Percentiles rank a stretch among this genome's conserved stretches.
Evolutionary conservation across 2,888 invertebrate species (phyloP).

Genomic region (Anarsia innoxiella): DNA sequence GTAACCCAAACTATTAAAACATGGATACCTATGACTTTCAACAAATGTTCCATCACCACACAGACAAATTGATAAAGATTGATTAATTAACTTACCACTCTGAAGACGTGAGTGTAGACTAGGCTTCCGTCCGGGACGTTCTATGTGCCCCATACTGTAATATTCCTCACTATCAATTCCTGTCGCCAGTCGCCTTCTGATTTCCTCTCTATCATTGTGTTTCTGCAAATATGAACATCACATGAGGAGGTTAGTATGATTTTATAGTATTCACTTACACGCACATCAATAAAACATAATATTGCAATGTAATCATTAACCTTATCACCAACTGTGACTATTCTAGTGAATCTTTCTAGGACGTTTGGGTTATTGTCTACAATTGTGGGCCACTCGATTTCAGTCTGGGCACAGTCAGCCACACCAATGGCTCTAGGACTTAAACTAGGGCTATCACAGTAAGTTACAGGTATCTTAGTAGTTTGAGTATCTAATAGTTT

Average conservation of each 20-base stretch:
- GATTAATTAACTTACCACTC: conserved; percentile 79
- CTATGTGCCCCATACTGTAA: conserved; percentile 74
- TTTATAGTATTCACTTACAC: too few species aligned
- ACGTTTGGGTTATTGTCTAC: conserved; percentile 64
- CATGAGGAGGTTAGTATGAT: too few species aligned
- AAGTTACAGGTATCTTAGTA: conserved; percentile 29
- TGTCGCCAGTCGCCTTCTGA: conserved; percentile 90
- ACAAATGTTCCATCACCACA: too few species aligned
- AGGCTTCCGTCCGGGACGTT: conserved; percentile 86
- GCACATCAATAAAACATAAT: too few species aligned
- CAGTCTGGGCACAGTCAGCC: conserved; percentile 56
- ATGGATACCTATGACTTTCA: too few species aligned
- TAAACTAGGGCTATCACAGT: conserved; percentile 59
- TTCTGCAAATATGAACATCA: conserved; percentile 74
- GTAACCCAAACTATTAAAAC: too few species aligned
- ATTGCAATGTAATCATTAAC: too few species aligned
- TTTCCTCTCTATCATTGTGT: conserved; percentile 94
- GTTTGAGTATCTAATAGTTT: conserved; percentile 44
- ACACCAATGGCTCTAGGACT: conserved; percentile 73
- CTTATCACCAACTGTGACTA: conserved; percentile 46
- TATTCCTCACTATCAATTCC: conserved; percentile 86
- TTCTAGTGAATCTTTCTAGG: conserved; percentile 66
- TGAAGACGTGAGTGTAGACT: conserved; percentile 91
- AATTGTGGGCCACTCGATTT: conserved; percentile 74
- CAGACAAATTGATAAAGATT: too few species aligned